Percentiles rank a stretch among this genome's conserved stretches.
Conservation (phyloP, 1,140 invertebrate genomes). For the Drosophila nigrodunni region DNA sequence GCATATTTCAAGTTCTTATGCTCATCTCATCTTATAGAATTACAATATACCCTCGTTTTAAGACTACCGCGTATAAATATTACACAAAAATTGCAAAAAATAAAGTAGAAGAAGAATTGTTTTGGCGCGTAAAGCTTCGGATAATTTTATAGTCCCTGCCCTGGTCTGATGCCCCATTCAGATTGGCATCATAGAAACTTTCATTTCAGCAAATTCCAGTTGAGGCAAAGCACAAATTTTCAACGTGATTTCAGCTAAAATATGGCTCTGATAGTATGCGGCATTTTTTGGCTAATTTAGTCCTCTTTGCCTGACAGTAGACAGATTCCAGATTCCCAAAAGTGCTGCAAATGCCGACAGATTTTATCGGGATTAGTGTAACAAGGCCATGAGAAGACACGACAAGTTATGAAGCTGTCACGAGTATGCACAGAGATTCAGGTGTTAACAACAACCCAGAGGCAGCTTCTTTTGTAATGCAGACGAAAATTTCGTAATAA, state of each 20-base stretch:
- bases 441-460: neutral
- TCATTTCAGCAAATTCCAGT: constrained; percentile 39
- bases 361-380: constrained; percentile 13
- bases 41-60: too few relatives aligned
- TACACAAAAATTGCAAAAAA: constrained; percentile 39
- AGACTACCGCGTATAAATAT: neutral
- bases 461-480: too few relatives aligned
- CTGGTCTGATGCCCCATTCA: constrained; percentile 19
- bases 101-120: constrained; percentile 11
- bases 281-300: constrained; percentile 44
- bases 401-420: constrained; percentile 3
- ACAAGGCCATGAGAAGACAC: neutral
- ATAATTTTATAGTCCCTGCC: constrained; percentile 43
- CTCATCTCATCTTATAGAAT: too few relatives aligned
- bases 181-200: constrained; percentile 50
- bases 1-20: too few relatives aligned
- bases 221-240: constrained; percentile 35
- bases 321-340: constrained; percentile 14
- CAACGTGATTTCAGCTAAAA: constrained; percentile 43
- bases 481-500: too few relatives aligned
- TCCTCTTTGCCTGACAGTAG: neutral
- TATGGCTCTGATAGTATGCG: constrained; percentile 26
- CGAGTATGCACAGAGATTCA: constrained; percentile 1
- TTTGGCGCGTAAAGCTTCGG: constrained; percentile 19
- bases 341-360: neutral